Conservation (phyloP, 2,113 vertebrate species). For the Scopus umbretta region DNA sequence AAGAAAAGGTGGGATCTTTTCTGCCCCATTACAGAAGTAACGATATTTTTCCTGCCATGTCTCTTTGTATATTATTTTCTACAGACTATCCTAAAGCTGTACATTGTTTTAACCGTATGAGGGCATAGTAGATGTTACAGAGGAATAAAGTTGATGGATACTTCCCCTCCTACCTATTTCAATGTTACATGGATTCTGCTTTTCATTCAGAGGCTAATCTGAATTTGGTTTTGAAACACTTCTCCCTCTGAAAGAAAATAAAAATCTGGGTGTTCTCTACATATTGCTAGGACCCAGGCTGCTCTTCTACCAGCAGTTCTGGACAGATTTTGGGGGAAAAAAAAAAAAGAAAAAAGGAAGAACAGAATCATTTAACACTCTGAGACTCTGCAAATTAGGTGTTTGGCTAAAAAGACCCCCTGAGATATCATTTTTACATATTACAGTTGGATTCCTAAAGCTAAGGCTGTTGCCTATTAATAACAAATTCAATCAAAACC, state of each 20-base stretch:
- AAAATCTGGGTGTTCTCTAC: not conserved
- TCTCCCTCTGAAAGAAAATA: not conserved
- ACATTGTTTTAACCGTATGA: not conserved
- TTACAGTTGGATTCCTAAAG: slow-evolving; percentile 26
- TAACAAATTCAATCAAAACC: slow-evolving; percentile 29
- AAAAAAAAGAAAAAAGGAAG: not conserved
- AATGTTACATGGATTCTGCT: not conserved
- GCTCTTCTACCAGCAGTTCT: not conserved
- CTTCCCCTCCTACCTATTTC: not conserved
- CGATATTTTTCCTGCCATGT: not conserved
- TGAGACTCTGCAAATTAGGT: not conserved
- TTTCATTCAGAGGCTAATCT: not conserved
- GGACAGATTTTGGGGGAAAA: not conserved
- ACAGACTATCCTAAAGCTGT: not conserved
- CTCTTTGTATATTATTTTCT: not conserved
- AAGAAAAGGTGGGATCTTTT: not conserved
- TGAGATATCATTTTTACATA: not conserved
- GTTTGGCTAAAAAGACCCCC: not conserved
- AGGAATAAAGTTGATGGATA: not conserved
- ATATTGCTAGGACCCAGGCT: not conserved
- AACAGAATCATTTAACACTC: not conserved
- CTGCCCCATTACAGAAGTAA: not conserved
- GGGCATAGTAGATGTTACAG: not conserved
- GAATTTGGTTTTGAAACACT: not conserved
- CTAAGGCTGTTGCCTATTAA: slow-evolving; percentile 30